These are phyloP conservation scores for Brenthis hecate DNA, from an alignment of 2,888 invertebrate genomes.

Conservation along the genomic window DNA sequence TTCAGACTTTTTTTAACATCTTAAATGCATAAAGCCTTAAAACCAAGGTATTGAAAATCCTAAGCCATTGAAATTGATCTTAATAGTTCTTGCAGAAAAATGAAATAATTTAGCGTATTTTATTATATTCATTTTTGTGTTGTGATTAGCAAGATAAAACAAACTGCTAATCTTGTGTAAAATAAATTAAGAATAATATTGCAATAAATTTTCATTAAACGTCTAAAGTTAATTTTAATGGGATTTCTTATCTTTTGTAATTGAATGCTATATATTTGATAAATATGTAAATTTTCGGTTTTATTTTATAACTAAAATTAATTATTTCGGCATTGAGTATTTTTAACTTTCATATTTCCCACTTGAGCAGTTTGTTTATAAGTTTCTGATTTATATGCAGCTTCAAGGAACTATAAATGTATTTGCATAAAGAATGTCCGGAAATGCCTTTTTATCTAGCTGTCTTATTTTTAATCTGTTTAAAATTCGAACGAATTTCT, in stretches of 20 bases:
- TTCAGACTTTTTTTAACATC: too few species aligned
- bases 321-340: slow-evolving; percentile 4
- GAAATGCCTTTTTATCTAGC: slow-evolving; percentile 5
- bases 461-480: too few species aligned
- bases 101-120: too few species aligned
- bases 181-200: slow-evolving; percentile 8
- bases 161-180: background rate
- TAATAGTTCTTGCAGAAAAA: too few species aligned
- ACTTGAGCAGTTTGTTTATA: slow-evolving; percentile 1
- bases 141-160: too few species aligned
- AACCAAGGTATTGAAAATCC: too few species aligned
- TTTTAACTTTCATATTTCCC: background rate
- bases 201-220: slow-evolving; percentile 16
- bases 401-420: background rate
- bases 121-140: too few species aligned
- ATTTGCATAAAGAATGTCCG: background rate
- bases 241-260: slow-evolving; percentile 8
- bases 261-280: slow-evolving; percentile 3
- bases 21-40: too few species aligned
- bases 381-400: background rate
- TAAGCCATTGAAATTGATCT: too few species aligned
- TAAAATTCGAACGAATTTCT: too few species aligned
- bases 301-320: background rate
- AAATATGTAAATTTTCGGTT: slow-evolving; percentile 12
- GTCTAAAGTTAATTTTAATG: slow-evolving; percentile 10